Evolutionary conservation across 1,140 invertebrate genomes (phyloP), one percentile per base, ranked within the genome.

Genomic region (Saccostrea cuccullata): DNA sequence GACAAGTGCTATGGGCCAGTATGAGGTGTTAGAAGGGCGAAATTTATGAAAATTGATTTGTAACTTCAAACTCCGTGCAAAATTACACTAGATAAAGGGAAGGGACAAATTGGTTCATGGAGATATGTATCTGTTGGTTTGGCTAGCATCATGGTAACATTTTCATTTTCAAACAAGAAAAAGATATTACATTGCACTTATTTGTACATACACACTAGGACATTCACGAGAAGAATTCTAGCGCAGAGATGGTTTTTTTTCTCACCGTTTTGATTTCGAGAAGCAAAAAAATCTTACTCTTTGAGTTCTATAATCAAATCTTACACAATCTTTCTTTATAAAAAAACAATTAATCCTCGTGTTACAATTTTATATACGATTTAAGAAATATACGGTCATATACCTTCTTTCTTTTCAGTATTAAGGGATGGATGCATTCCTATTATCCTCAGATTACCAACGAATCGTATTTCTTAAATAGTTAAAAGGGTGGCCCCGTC

Each of bases 11-110:
- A 13, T 36, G 70, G 70, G 26, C 70, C 26, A 77, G 23, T 30
- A 77, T 77, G 11, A n/a, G 60, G 60, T 67, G 60, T 67, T 67
- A 67, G 2, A 36, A 36, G 70, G 70, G 70, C 26, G 70, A 77
- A 77, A 77, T 77, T 77, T 77, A 77, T 77, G 70, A 77, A 77
- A 77, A 77, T 77, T 77, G 26, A 77, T 77, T 77, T 77, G 26
- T 30, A 77, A 77, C 26, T 30, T 77, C 70, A 77, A 26, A 2
- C 70, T 77, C 70, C 70, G 26, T 36, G 30, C 26, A 77, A 30
- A 77, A 77, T 77, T 77, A 26, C 26, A 26, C 70, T 17, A 77
- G 70, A 77, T 36, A 77, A 30, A 77, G 26, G 11, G 67, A 36
- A 77, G 70, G 26, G 23, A 77, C 26, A 77, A 30, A 36, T 77